Base-by-base conservation (phyloP, 2,113 vertebrate species). In the Onychorhynchus coronatus region DNA sequence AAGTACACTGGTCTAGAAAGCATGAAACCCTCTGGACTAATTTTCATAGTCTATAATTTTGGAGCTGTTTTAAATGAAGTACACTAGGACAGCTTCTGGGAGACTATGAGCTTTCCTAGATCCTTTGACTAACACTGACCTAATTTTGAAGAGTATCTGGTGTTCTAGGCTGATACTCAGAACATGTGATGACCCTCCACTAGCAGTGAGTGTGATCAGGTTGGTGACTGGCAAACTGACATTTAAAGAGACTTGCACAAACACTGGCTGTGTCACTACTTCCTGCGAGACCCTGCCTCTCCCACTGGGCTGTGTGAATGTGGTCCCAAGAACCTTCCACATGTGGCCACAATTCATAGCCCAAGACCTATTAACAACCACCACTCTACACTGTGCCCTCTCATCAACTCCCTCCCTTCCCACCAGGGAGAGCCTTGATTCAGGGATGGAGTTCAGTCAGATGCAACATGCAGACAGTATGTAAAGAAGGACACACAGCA, bases 251-350 rank as follows among this genome's bases (percentile, higher is more conserved):
- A n/a, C 25, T 49, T 71, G 14, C 23, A 75, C 30, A 28, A 80
- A 30, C 33, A 49, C 18, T 3, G 2, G 8, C 39, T 0, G 0
- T 28, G 63, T 65, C 27, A 9, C 33, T 52, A 5, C 39, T 28
- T 50, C 41, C 41, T 71, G 33, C 9, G 75, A 70, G 46, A 21
- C 17, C 42, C 22, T 73, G 63, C 23, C 20, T 77, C 41, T 73
- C 41, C 42, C 58, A 19, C 2, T 0, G 12, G 55, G 18, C 27
- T 6, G 1, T 15, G 14, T 16, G 9, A 61, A 14, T 21, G 44
- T 50, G 62, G 17, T 88, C 44, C 23, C 76, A 56, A 61, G n/a
- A 18, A 20, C n/a, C 33, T 81, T 41, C 25, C 23, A 39, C 61
- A 25, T 11, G 5, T 8, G 24, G 18, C 39, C 47, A 22, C 15